These are phyloP conservation scores for Omphaloscelis lunosa DNA, from an alignment of 2,888 invertebrate genomes.

Conservation along the genomic window DNA sequence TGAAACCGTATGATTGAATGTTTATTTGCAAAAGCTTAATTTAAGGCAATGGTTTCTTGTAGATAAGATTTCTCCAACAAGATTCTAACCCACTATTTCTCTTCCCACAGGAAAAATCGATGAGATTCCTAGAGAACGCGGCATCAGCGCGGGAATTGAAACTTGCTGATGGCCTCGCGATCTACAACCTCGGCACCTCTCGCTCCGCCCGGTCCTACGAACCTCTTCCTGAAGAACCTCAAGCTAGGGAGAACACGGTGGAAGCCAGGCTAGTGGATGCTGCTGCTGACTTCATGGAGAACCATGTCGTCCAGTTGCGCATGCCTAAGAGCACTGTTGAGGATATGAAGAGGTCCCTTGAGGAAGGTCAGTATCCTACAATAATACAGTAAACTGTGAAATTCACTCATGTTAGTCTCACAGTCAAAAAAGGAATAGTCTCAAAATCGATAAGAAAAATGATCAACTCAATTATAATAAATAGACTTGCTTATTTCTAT, in stretches of 20 bases:
- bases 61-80: too few species aligned
- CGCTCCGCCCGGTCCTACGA: conserved; percentile 91
- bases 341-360: conserved; percentile 94
- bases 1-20: too few species aligned
- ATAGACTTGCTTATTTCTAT: neutral
- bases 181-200: conserved; percentile 87
- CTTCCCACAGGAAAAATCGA: conserved; percentile 92
- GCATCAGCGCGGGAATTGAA: conserved; percentile 89
- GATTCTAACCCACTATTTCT: neutral
- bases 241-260: conserved; percentile 93
- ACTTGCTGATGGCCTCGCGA: conserved; percentile 91
- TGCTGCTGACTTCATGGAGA: conserved; percentile 94
- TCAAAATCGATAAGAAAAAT: neutral
- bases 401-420: neutral
- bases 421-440: neutral
- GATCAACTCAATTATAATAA: neutral
- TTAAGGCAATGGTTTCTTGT: neutral
- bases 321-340: conserved; percentile 94
- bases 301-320: conserved; percentile 95
- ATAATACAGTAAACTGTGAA: neutral
- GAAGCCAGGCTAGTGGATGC: conserved; percentile 94
- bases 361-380: conserved; percentile 93
- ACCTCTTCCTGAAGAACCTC: conserved; percentile 93
- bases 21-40: neutral
- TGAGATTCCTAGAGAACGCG: conserved; percentile 92